Evolutionary conservation across 2,797 vertebrate genomes (phyloP), one percentile per base, ranked within the genome.

Genomic region (Xerus rutilus): DNA sequence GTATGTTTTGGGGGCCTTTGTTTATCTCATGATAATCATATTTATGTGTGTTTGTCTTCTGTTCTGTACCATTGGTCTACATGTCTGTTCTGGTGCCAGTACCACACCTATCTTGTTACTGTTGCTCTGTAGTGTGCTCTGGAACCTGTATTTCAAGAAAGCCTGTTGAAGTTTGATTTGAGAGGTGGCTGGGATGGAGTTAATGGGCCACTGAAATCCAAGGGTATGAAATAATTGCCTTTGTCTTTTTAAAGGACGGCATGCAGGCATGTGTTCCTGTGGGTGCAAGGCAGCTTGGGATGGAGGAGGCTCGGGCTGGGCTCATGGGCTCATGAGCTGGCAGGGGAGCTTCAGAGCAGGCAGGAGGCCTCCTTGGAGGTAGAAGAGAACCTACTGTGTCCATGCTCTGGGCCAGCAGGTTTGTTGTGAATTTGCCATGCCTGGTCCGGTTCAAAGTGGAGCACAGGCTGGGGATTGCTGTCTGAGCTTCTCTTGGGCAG

Each of bases 281-380:
- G 94, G 97, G 97, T 35, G 92, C 81, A 70, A 94, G 28, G 1
- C 97, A 97, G 81, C 90, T 92, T 76, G 97, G 97, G 86, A 94
- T 79, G 11, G 47, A 94, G 28, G 30, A 81, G 62, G 94, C 76
- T 57, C 96, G 86, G 87, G 79, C 0, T 0, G 94, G 91, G 96
- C 81, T 86, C 88, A 65, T 96, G 89, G 97, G 70, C 81, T 86
- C 88, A 65, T 96, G 89, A 97, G 70, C 91, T 96, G 54, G 98
- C 98, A 88, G 94, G 79, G 72, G 98, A 90, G 74, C 96, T 98
- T 52, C 72, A 97, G 72, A 97, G 96, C 57, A 98, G 98, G 47
- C 95, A 98, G 62, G 65, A 77, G 9, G 17, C 23, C 7, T 57
- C 21, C 23, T 3, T 67, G 28, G 95, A 97, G 77, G 86, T 96